phyloP scores from a whole-genome alignment of 2,797 vertebrate species.

The Aplochiton taeniatus region DNA sequence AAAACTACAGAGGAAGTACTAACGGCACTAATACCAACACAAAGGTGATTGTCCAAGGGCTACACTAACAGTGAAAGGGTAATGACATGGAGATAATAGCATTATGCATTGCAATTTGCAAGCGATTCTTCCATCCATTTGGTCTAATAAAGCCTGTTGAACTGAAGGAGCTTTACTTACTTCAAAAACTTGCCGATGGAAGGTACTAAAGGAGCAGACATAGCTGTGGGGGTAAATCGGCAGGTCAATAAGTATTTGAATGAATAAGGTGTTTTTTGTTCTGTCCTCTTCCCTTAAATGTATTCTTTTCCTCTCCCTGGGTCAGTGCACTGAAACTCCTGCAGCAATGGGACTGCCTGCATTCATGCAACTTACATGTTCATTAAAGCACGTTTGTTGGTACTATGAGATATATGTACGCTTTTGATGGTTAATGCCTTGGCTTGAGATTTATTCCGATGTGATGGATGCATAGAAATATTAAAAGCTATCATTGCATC shows the following conservation, averaged over 20 bases:
- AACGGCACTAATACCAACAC: constrained; percentile 22
- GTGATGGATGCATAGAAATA: constrained; percentile 61
- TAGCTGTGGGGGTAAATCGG: constrained; percentile 30
- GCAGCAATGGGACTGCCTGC: constrained; percentile 58
- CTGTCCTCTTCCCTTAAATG: constrained; percentile 39
- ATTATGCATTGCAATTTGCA: constrained; percentile 7
- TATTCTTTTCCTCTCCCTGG: constrained; percentile 51
- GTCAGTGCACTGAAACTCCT: constrained; percentile 69
- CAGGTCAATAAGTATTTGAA: constrained; percentile 33
- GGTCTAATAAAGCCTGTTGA: constrained; percentile 39
- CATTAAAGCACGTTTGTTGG: constrained; percentile 61
- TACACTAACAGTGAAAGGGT: constrained; percentile 23
- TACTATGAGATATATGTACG: constrained; percentile 61
- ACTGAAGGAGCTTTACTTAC: constrained; percentile 60
- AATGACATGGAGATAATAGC: constrained; percentile 21
- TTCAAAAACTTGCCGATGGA: constrained; percentile 55
- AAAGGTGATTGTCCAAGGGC: constrained; percentile 26
- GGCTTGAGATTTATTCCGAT: constrained; percentile 67
- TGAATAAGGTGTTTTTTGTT: constrained; percentile 42
- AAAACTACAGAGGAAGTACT: neutral
- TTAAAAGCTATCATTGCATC: constrained; percentile 68
- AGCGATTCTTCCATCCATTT: constrained; percentile 17
- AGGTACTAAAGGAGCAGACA: constrained; percentile 56
- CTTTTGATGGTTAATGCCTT: constrained; percentile 66
- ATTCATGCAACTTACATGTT: constrained; percentile 62